These are phyloP conservation scores for Halictus rubicundus DNA, from an alignment of 1,140 invertebrate genomes.

Conservation along the genomic window DNA sequence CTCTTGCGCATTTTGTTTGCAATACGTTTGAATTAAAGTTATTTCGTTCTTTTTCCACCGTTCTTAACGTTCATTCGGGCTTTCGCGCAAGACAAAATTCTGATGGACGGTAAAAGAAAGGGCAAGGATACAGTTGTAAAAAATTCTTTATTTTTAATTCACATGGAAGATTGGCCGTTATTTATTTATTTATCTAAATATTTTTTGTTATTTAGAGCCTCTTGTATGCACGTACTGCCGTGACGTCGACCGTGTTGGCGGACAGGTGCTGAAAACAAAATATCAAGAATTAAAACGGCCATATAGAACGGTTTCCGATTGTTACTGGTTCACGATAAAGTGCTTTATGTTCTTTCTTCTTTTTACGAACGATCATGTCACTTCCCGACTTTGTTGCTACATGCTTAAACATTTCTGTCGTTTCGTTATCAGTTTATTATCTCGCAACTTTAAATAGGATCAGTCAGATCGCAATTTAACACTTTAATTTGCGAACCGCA, in stretches of 20 bases:
- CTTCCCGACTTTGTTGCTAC: background rate
- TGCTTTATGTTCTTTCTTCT: too few species aligned
- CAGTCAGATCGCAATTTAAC: background rate
- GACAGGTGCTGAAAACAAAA: conserved; percentile 68
- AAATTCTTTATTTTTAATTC: conserved; percentile 35
- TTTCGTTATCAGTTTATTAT: too few species aligned
- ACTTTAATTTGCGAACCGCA: background rate
- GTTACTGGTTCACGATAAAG: too few species aligned
- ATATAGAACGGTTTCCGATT: background rate
- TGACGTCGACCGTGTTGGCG: conserved; percentile 63
- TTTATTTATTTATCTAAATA: conserved; percentile 42
- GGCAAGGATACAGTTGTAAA: background rate
- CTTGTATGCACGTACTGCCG: conserved; percentile 71
- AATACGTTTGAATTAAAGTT: too few species aligned
- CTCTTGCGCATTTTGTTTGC: background rate
- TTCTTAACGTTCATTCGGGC: background rate
- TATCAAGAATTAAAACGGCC: background rate
- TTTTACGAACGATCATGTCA: background rate
- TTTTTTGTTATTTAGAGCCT: conserved; percentile 65
- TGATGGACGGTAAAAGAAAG: background rate
- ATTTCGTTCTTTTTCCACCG: background rate
- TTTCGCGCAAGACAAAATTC: background rate
- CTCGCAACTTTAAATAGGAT: background rate
- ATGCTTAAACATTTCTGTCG: too few species aligned
- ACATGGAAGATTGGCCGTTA: conserved; percentile 4